phyloP scores from a whole-genome alignment of 2,797 vertebrate genomes.

The Crypturellus tataupa region DNA sequence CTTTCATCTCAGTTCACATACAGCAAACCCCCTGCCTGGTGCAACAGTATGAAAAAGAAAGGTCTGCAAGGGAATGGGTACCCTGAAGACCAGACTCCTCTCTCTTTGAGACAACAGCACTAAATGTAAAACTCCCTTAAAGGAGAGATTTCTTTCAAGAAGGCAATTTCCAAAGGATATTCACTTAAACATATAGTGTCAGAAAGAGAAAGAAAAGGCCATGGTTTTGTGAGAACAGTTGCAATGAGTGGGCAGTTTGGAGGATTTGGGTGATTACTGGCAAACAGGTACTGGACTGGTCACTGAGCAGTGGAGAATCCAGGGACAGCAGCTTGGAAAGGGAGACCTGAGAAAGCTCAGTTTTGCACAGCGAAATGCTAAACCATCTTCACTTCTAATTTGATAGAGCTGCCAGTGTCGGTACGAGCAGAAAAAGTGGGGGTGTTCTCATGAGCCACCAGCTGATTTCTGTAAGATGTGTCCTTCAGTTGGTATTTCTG shows the following conservation, averaged over 20 bases:
- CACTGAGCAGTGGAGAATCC: not conserved
- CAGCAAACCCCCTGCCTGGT: not conserved
- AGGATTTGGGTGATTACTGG: rapidly evolving
- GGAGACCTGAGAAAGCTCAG: rapidly evolving
- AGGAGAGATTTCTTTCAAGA: not conserved
- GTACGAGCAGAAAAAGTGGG: not conserved
- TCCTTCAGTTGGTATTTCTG: slow-evolving; percentile 39
- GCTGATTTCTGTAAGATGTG: not conserved
- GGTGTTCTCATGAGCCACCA: not conserved
- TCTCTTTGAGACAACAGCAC: not conserved
- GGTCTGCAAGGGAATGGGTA: not conserved
- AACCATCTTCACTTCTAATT: not conserved
- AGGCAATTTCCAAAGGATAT: not conserved
- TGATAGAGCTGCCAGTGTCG: not conserved
- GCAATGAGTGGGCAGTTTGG: rapidly evolving
- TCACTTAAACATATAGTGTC: rapidly evolving
- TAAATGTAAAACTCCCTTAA: not conserved
- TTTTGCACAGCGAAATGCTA: not conserved
- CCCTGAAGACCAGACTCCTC: not conserved
- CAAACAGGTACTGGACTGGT: rapidly evolving
- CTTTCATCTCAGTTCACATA: not conserved
- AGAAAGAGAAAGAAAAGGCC: not conserved
- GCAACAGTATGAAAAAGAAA: not conserved
- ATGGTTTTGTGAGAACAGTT: rapidly evolving
- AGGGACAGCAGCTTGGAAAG: rapidly evolving